phyloP scores from a whole-genome alignment of 2,888 invertebrate genomes.

The Nomada fabriciana region DNA sequence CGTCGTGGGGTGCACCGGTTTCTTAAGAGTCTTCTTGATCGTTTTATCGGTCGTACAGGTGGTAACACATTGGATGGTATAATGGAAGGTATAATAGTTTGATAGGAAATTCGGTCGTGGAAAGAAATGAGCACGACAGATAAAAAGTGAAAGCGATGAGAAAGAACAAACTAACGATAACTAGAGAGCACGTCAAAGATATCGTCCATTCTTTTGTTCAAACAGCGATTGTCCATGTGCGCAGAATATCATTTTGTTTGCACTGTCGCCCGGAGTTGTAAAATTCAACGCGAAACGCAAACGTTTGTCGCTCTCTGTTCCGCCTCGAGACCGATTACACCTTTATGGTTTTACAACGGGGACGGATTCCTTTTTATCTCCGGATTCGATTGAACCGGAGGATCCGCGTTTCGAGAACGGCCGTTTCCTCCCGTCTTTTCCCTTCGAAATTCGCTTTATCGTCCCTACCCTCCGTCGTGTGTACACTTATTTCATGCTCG shows the following conservation, averaged over 20 bases:
- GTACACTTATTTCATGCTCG: conserved; percentile 81
- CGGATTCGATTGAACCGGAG: conserved; percentile 62
- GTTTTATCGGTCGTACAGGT: neutral
- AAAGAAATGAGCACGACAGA: no score
- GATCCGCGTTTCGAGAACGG: conserved; percentile 51
- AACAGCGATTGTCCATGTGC: no score
- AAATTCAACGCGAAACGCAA: conserved; percentile 20
- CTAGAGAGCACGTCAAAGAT: no score
- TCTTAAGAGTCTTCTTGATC: neutral
- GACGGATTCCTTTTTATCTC: conserved; percentile 73
- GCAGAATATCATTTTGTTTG: conserved; percentile 16
- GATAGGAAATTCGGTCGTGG: no score
- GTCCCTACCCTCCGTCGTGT: conserved; percentile 62
- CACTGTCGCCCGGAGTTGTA: conserved; percentile 36
- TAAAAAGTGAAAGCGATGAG: no score
- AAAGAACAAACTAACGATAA: no score
- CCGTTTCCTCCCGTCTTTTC: conserved; percentile 40
- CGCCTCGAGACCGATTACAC: conserved; percentile 76
- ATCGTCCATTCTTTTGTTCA: no score
- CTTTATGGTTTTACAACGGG: conserved; percentile 82
- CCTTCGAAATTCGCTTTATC: conserved; percentile 73
- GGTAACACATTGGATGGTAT: no score
- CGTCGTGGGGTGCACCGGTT: neutral
- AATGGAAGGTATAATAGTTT: no score
- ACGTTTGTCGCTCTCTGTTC: conserved; percentile 33